phyloP scores from a whole-genome alignment of 1,140 invertebrate genomes.

The Limonius californicus region DNA sequence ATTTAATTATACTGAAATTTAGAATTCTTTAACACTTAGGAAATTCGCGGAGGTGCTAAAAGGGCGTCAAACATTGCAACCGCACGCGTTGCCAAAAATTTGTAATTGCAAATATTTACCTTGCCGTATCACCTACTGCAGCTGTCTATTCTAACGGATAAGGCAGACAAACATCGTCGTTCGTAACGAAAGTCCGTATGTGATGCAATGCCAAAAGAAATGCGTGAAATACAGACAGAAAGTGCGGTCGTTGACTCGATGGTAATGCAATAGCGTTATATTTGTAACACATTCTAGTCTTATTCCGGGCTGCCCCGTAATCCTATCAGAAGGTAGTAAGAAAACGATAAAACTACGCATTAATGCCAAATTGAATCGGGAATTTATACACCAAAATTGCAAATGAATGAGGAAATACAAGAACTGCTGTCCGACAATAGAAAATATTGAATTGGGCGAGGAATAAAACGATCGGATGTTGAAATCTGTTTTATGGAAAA shows the following conservation, averaged over 20 bases:
- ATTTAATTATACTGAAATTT: slow-evolving; percentile 6
- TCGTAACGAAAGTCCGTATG: slow-evolving; percentile 3
- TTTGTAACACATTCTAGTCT: slow-evolving; percentile 9
- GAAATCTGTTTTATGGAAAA: no score
- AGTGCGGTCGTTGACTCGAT: slow-evolving; percentile 6
- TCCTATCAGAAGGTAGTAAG: no score
- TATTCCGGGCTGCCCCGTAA: background rate
- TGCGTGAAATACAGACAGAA: slow-evolving; percentile 4
- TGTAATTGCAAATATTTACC: background rate
- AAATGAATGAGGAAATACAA: no score
- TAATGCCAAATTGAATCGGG: no score
- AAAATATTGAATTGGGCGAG: no score
- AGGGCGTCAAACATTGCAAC: no score
- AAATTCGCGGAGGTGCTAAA: background rate
- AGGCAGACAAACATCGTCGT: background rate
- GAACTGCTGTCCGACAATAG: no score
- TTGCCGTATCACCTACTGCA: no score
- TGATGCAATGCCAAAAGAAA: slow-evolving; percentile 12
- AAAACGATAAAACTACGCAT: no score
- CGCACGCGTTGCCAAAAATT: background rate
- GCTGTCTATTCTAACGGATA: background rate
- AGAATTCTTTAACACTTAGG: background rate
- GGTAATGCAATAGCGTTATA: slow-evolving; percentile 11
- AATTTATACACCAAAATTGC: no score
- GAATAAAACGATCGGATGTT: no score